A percentile compares a stretch with the other conserved stretches of the same genome.
These are phyloP conservation scores for Dendrocincla fuliginosa DNA, from an alignment of 2,797 vertebrate genomes.

Conservation along the genomic window DNA sequence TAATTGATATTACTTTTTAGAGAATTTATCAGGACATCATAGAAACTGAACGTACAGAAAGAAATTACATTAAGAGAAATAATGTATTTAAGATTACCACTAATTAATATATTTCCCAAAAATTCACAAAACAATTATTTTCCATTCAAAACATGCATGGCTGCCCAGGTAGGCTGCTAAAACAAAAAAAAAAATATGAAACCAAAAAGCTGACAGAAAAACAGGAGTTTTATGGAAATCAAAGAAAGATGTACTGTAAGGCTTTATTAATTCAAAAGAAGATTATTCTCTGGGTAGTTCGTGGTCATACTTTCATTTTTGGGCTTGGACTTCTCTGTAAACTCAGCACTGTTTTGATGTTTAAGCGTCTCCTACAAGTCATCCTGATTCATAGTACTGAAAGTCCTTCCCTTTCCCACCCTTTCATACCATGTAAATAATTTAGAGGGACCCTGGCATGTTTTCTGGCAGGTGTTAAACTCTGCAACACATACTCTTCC, in stretches of 20 bases:
- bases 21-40: neutral
- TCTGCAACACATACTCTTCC: neutral
- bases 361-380: neutral
- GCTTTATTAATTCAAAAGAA: neutral
- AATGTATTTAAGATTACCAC: neutral
- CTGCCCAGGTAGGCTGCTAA: neutral
- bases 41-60: neutral
- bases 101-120: neutral
- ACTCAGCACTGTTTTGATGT: rapidly evolving
- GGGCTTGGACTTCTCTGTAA: neutral
- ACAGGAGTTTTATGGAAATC: neutral
- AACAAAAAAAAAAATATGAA: neutral
- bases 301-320: neutral
- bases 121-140: neutral
- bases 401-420: neutral
- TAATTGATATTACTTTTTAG: neutral
- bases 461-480: neutral
- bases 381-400: neutral
- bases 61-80: neutral
- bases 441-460: neutral
- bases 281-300: neutral
- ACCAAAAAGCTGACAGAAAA: neutral
- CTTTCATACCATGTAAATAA: neutral
- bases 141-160: neutral
- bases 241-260: neutral